Evolutionary conservation across 2,888 invertebrate species (phyloP).

Genomic region (Odontomyia ornata): DNA sequence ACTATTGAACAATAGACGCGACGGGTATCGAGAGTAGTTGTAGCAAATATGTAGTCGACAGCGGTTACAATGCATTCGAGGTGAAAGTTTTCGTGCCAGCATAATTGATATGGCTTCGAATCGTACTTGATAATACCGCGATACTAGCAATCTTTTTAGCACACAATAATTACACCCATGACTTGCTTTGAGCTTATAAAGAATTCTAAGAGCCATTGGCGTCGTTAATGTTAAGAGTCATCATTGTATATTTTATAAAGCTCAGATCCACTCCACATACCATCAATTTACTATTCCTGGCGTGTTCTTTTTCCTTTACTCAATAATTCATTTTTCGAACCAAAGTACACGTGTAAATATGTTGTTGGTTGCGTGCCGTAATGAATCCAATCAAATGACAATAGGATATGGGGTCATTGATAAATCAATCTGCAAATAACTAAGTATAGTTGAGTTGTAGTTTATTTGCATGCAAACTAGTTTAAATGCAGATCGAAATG

Average conservation of each 20-base stretch:
- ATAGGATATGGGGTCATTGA: background rate
- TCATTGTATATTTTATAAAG: slow-evolving; percentile 3
- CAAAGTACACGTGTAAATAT: slow-evolving; percentile 15
- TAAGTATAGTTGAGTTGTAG: too few relatives aligned
- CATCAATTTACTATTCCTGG: background rate
- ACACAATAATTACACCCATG: slow-evolving; percentile 5
- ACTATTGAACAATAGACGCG: background rate
- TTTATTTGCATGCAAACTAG: too few relatives aligned
- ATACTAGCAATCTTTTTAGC: slow-evolving; percentile 2
- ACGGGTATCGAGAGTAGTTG: background rate
- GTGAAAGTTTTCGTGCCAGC: slow-evolving; percentile 8
- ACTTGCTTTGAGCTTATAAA: background rate
- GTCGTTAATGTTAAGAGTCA: background rate
- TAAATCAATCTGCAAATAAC: too few relatives aligned
- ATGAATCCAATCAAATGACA: background rate
- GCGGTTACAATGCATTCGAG: background rate
- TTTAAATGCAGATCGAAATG: too few relatives aligned
- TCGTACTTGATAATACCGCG: background rate
- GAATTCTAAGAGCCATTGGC: background rate
- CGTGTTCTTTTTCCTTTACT: background rate
- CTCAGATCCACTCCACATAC: background rate
- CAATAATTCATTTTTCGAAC: slow-evolving; percentile 1
- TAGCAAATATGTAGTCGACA: background rate
- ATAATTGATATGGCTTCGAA: slow-evolving; percentile 16
- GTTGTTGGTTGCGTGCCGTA: background rate